These are phyloP conservation scores for Sweltsa coloradensis DNA, from an alignment of 1,140 invertebrate genomes.

Conservation along the genomic window DNA sequence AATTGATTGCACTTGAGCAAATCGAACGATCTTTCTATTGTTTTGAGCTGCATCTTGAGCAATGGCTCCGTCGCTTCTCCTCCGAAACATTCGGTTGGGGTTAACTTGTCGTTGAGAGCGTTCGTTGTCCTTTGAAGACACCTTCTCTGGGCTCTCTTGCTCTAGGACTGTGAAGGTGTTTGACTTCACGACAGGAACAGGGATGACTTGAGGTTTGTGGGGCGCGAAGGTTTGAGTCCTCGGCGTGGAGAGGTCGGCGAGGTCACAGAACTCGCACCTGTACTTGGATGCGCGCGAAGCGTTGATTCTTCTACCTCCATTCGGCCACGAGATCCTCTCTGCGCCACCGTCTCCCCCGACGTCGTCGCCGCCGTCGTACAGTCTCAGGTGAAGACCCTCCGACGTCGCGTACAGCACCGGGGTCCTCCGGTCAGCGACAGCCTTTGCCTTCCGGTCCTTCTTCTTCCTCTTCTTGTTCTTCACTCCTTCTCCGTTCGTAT, in stretches of 20 bases:
- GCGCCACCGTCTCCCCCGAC: background rate
- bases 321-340: background rate
- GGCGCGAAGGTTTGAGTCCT: background rate
- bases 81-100: background rate
- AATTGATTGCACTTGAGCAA: no score
- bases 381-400: constrained; percentile 17
- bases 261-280: constrained; percentile 18
- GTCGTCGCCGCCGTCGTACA: background rate
- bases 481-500: no score
- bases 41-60: no score
- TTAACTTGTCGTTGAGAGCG: background rate
- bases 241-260: constrained; percentile 1
- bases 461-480: no score
- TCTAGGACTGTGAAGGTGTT: no score
- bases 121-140: background rate
- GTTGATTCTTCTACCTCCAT: constrained; percentile 3
- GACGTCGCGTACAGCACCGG: constrained; percentile 19
- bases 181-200: no score
- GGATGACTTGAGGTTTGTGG: no score
- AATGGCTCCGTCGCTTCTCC: no score
- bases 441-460: constrained; percentile 6
- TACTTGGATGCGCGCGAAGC: no score
- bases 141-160: background rate
- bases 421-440: constrained; percentile 13
- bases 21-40: no score